Base-by-base conservation (phyloP, 2,113 vertebrate genomes). In the Daubentonia madagascariensis region DNA sequence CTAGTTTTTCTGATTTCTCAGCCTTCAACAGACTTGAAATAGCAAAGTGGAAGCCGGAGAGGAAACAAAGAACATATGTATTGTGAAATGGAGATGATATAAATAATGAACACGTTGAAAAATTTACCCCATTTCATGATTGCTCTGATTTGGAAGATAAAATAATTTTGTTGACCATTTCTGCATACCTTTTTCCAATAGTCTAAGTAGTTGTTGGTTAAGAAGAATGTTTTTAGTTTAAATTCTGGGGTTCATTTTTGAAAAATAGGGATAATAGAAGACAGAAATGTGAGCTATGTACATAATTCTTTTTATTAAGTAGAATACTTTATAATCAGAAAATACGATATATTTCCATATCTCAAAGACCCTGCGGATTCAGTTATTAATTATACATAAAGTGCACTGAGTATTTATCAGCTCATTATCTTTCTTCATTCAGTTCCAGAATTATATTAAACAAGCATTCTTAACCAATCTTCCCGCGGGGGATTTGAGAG, bases 301-400 rank as follows among this genome's bases (percentile, higher is more conserved):
- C 73, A 75, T 88, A 63, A 92, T 88, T 95, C 63, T 92, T 97
- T 92, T 93, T 95, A 93, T 79, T 94, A 89, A 65, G 18, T 75
- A 40, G 50, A 87, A 88, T 92, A 89, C 40, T 86, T 97, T 93
- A 80, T 93, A 89, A 91, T 91, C 61, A 96, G 95, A 96, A 97
- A 97, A 65, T 93, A 86, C 50, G 70, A 92, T 85, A 61, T 96
- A 85, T 87, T 91, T 61, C 40, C 59, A 92, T 89, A 68, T 97
- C 65, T 96, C 32, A 96, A 91, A 94, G 72, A 92, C 50, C 30
- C 67, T 92, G 30, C 23, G 83, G 73, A 91, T 85, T 93, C 57
- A 93, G 61, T 90, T 96, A 70, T 90, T 96, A 96, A 93, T 94
- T 97, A 94, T 78, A 86, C 88, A 93, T 91, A 86, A 93, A 96